Base-by-base conservation (phyloP, 2,113 vertebrate genomes). In the Circaetus gallicus region DNA sequence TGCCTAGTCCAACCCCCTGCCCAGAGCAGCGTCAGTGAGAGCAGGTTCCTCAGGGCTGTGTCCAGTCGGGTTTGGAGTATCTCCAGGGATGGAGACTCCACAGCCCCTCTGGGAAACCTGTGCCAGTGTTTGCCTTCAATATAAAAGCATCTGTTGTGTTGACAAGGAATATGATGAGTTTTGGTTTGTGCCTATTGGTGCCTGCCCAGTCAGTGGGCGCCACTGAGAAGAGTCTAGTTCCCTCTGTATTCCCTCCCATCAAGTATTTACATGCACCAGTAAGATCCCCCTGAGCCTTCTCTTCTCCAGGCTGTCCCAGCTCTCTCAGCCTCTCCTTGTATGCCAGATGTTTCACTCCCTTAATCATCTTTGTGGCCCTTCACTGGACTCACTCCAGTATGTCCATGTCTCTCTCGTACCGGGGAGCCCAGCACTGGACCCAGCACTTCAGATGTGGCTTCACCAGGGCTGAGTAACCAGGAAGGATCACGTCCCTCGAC, bases 1-100 rank as follows among this genome's bases (percentile, higher is more conserved):
- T 15, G 7, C 4, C 29, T 5, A 58, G 28, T 50, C 29, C 49
- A 69, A 25, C 0, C 4, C 11, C 1, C 0, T 36, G 7, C 24
- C 13, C 49, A 77, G 24, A 53, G 47, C 20, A 63, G 38, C 2
- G 3, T 34, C 62, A n/a, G 7, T 9, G 42, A 82, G 2, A 93
- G 24, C 11, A 69, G 19, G n/a, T 32, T 89, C 21, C 21, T 66
- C 53, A 28, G 26, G 16, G 7, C 13, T 71, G 16, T 49, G 42
- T 62, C 9, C 52, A 26, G 9, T 9, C 0, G 1, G 6, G 5
- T 32, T 88, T 21, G 36, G 21, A 78, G 24, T 6, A 42, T 16
- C 43, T 91, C 40, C 50, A 65, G 16, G 19, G 21, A 50, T 29
- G 31, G 26, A 69, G 10, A n/a, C 15, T 40, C 43, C 58, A 58